Evolutionary conservation across 2,888 invertebrate species (phyloP).

Genomic region (Chrysotoxum bicinctum): DNA sequence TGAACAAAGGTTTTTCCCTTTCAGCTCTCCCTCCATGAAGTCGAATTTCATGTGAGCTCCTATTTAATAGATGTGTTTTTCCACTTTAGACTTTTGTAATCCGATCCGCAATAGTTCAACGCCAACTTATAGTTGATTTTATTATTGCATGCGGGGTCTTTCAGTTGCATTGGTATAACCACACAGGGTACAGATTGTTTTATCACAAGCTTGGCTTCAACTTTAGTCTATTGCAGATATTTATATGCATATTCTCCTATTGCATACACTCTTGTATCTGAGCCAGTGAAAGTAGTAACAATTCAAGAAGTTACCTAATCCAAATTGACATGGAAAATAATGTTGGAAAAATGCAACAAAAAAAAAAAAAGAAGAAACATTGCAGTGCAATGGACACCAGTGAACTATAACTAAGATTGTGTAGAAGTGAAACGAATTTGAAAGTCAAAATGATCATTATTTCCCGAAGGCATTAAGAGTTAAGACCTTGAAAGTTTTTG

Average conservation of each 20-base stretch:
- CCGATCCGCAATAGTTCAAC: constrained; percentile 11
- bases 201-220: constrained; percentile 33
- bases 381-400: constrained; percentile 22
- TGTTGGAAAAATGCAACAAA: constrained; percentile 45
- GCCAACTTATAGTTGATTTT: constrained; percentile 1
- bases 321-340: constrained; percentile 59
- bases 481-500: constrained; percentile 12
- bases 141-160: background rate
- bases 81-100: background rate
- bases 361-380: constrained; percentile 5
- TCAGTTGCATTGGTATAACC: background rate
- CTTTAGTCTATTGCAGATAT: constrained; percentile 15
- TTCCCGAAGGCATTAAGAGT: background rate
- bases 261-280: constrained; percentile 25
- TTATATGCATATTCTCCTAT: background rate
- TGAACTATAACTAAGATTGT: background rate
- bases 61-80: background rate
- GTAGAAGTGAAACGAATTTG: constrained; percentile 36
- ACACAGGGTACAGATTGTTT: constrained; percentile 2
- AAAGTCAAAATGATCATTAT: constrained; percentile 28
- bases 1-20: constrained; percentile 28
- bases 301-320: constrained; percentile 69
- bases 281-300: constrained; percentile 60
- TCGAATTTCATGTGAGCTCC: background rate
- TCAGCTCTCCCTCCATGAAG: background rate